A percentile compares a stretch with the other conserved stretches of the same genome.
Conservation (phyloP, 53 echinoderm and acorn worm genomes). For the Arbacia lixula region DNA sequence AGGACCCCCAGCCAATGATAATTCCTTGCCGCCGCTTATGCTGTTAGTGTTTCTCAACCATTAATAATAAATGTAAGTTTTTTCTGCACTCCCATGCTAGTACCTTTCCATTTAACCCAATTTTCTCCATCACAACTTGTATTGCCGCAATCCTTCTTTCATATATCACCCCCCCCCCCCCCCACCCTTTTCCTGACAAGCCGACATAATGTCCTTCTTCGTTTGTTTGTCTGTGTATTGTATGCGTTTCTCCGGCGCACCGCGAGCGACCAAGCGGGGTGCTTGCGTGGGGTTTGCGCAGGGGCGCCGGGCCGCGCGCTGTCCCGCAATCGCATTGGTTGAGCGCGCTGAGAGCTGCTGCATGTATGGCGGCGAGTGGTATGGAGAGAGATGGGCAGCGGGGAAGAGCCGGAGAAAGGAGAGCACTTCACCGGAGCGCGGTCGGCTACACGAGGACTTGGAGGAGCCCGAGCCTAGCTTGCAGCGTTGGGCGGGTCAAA, state of each 20-base stretch:
- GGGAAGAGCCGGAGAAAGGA: too few relatives aligned
- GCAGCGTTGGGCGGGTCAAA: slow-evolving; percentile 28
- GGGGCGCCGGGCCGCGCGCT: not conserved
- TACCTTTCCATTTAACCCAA: slow-evolving; percentile 20
- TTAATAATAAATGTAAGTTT: slow-evolving; percentile 59
- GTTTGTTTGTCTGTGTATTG: not conserved
- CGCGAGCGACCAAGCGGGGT: too few relatives aligned
- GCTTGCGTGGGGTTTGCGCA: not conserved
- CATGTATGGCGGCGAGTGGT: too few relatives aligned
- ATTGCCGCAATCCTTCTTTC: slow-evolving; percentile 13
- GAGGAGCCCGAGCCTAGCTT: not conserved
- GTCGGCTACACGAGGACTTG: not conserved
- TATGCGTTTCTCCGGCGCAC: not conserved
- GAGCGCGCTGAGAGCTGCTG: too few relatives aligned
- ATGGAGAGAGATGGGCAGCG: too few relatives aligned
- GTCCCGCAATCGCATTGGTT: too few relatives aligned
- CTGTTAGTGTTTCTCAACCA: slow-evolving; percentile 60
- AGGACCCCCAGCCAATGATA: too few relatives aligned
- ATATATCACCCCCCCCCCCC: not conserved
- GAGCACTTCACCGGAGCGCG: not conserved
- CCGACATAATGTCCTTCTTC: not conserved
- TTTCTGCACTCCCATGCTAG: not conserved
- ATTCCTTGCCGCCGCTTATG: slow-evolving; percentile 35
- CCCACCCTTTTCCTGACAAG: not conserved
- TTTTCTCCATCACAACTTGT: slow-evolving; percentile 33